Percentiles rank a stretch among this genome's conserved stretches.
Evolutionary conservation across 2,113 vertebrate species (phyloP).

Genomic region (Polyodon spathula): DNA sequence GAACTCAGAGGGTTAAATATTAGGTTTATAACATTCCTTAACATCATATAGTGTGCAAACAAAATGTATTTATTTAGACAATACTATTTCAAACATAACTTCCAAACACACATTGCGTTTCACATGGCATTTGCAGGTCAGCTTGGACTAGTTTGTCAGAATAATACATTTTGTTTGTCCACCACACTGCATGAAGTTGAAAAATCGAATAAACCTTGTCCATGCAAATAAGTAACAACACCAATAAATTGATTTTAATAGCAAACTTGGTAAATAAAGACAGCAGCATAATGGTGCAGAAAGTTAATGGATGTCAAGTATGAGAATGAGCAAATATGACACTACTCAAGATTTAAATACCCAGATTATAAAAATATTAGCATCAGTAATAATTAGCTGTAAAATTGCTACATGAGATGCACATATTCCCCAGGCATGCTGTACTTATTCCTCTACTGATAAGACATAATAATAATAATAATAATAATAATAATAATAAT

Average conservation of each 20-base stretch:
- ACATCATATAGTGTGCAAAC: conserved; percentile 48
- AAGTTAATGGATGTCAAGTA: conserved; percentile 60
- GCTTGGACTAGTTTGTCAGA: conserved; percentile 36
- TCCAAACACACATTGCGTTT: conserved; percentile 22
- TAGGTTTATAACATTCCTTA: conserved; percentile 54
- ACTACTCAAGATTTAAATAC: conserved; percentile 45
- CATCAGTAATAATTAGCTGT: too few relatives aligned
- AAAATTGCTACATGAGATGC: conserved; percentile 41
- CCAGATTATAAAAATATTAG: conserved; percentile 24
- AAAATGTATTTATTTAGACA: conserved; percentile 34
- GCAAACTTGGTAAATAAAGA: conserved; percentile 63
- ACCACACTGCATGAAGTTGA: conserved; percentile 50
- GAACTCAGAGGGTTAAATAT: conserved; percentile 60
- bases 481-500: too few relatives aligned
- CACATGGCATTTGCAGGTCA: conserved; percentile 22
- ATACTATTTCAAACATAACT: conserved; percentile 21
- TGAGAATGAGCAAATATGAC: conserved; percentile 67
- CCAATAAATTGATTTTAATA: conserved; percentile 69
- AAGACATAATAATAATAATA: conserved; percentile 57
- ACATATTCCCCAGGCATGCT: conserved; percentile 40
- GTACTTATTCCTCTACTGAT: conserved; percentile 65
- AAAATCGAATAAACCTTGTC: conserved; percentile 49
- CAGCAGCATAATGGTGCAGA: conserved; percentile 88
- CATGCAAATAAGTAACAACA: conserved; percentile 64
- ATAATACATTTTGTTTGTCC: conserved; percentile 40